Evolutionary conservation across 1,140 invertebrate species (phyloP), one percentile per base, ranked within the genome.

Genomic region (Melitaea cinxia): DNA sequence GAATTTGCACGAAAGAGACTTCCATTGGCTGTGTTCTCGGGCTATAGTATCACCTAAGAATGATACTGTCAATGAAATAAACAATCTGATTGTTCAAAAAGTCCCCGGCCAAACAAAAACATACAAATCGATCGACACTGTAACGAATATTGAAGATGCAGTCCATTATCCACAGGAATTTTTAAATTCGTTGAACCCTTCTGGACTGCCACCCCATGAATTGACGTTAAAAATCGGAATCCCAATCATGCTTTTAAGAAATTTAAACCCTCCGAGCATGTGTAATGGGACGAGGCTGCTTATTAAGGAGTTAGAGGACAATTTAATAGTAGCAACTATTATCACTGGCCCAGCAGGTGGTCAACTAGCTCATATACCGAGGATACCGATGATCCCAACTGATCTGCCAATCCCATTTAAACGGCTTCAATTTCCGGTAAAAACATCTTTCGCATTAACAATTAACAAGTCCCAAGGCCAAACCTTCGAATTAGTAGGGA

Each of bases 81-180:
- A 7, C 3, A 7, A 28, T 28, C 26, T 28, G 3, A 28, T 28
- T 28, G 3, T 28, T 28, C 26, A 28, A 28, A 28, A 28, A 28
- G 26, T 28, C 26, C 7, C 26, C 26, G 26, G 26, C 26, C 26
- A 28, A 28, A 28, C 7, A 28, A 28, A 23, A 12, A 23, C 1
- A 21, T 49, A 49, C 15, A 49, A 49, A 24, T 49, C 45, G 9
- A 49, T 24, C n/a, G 45, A 49, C 21, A 24, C 21, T 7, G 45
- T 12, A 4, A 49, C 19, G 23, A 49, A 23, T 24, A 24, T 49
- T 7, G 45, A 23, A 24, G 45, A 24, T 7, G 19, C 10, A 26
- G 19, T 21, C 1, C 0, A 37, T 10, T n/a, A 49, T 14, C 19
- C 2, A 4, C 21, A 49, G 45, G 45, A 49, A 49, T 49, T 49